A percentile compares a stretch with the other conserved stretches of the same genome.
Evolutionary conservation across 1,140 invertebrate species (phyloP).

Genomic region (Rhopalosiphum padi): DNA sequence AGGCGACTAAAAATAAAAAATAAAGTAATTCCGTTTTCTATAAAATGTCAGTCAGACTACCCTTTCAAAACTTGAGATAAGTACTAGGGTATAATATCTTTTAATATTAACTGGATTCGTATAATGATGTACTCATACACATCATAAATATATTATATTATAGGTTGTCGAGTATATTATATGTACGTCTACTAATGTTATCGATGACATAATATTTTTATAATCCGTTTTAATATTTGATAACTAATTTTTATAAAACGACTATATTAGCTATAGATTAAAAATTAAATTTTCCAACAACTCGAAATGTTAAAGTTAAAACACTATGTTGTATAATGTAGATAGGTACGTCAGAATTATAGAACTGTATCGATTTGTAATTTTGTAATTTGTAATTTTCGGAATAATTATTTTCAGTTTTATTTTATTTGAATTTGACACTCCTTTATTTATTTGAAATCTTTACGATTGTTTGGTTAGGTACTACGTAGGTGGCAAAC

Average conservation of each 20-base stretch:
- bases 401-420: neutral
- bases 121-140: neutral
- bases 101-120: too few species aligned
- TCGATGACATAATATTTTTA: neutral
- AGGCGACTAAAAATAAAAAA: neutral
- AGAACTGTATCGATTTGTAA: conserved; percentile 8
- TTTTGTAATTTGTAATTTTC: too few species aligned
- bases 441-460: neutral
- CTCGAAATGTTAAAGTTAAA: neutral
- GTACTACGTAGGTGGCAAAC: neutral
- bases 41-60: neutral
- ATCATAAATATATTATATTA: neutral
- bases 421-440: neutral
- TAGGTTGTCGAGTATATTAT: neutral
- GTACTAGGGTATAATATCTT: neutral
- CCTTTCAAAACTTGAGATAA: neutral
- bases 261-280: neutral
- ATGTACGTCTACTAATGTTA: neutral
- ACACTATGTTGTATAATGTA: neutral
- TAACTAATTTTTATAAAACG: neutral
- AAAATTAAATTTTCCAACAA: neutral
- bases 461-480: neutral
- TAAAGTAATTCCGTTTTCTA: neutral
- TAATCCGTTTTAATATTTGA: neutral
- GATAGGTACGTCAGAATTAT: neutral